Percentiles rank a stretch among this genome's conserved stretches.
Evolutionary conservation across 2,113 vertebrate genomes (phyloP).

Genomic region (Psammodynastes pulverulentus): DNA sequence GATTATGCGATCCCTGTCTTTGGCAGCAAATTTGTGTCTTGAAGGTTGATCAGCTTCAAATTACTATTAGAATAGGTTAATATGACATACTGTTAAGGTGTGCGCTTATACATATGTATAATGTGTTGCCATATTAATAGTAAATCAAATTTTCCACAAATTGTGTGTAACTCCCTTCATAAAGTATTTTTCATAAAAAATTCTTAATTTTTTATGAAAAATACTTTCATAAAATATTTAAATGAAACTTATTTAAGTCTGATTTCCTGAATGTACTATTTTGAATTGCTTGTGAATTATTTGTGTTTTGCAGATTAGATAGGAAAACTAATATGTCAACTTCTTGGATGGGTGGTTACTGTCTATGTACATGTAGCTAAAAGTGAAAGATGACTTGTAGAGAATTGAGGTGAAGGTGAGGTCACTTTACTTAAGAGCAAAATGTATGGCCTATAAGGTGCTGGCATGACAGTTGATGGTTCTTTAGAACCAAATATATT

Average conservation of each 20-base stretch:
- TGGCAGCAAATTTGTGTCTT: constrained; percentile 78
- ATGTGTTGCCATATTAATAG: constrained; percentile 65
- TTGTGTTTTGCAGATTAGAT: constrained; percentile 67
- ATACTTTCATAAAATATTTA: constrained; percentile 61
- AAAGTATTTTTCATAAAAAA: no score
- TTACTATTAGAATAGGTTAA: constrained; percentile 79
- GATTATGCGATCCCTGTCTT: constrained; percentile 75
- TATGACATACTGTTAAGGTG: constrained; percentile 55
- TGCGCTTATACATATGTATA: constrained; percentile 59
- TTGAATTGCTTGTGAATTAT: constrained; percentile 60
- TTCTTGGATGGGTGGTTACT: constrained; percentile 66
- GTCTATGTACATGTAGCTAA: constrained; percentile 57
- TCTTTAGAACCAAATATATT: constrained; percentile 50
- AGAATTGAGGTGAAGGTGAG: constrained; percentile 68
- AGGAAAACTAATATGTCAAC: constrained; percentile 65
- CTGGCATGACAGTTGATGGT: constrained; percentile 47
- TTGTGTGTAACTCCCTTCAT: constrained; percentile 54
- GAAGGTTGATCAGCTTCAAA: constrained; percentile 77
- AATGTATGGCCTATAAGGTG: constrained; percentile 23
- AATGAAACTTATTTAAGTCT: constrained; percentile 62
- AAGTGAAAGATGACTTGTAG: constrained; percentile 63
- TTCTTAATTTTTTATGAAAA: constrained; percentile 61
- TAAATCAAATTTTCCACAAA: constrained; percentile 60
- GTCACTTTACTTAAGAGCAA: constrained; percentile 48
- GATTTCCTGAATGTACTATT: constrained; percentile 49